Evolutionary conservation across 2,113 vertebrate genomes (phyloP), one percentile per base, ranked within the genome.

Genomic region (Canis aureus): DNA sequence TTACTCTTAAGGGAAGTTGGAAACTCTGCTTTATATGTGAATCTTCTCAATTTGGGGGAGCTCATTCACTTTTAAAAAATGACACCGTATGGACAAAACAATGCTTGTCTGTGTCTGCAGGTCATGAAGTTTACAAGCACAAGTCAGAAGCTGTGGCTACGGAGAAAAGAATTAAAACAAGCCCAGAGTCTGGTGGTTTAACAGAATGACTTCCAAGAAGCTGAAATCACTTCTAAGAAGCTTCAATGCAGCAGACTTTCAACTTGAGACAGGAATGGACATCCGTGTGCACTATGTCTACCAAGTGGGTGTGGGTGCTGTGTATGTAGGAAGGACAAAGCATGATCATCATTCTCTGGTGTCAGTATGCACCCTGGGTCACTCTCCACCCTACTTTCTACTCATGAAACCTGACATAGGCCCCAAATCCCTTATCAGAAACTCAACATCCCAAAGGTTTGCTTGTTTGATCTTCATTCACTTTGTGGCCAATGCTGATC

Each of bases 221-320:
- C 74, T 57, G 25, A 35, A n/a, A 53, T 60, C 23, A 49, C 23
- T 17, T 23, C 23, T 5, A 49, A 59, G 78, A 74, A 32, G 49
- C 29, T 27, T 25, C 35, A 4, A 8, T 1, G 1, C 9, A 12
- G 73, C 6, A 22, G 59, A 35, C 17, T 38, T 32, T 64, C 35
- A 23, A 10, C 57, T 7, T 16, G 83, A 76, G 60, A 20, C 10
- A 11, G 82, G 71, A 49, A 82, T 8, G 5, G 25, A 43, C 0
- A 2, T 16, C 2, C 2, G 8, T 43, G 16, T 22, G 35, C 12
- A 76, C 16, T 17, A 2, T 4, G 20, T 27, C n/a, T 23, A 1
- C 13, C 0, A 3, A 19, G 19, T 0, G 10, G 1, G 4, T 4
- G 20, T 2, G 16, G 7, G 25, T 20, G 19, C 57, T 11, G 5